These are phyloP conservation scores for Atta cephalotes DNA, from an alignment of 1,140 invertebrate species.

Conservation along the genomic window DNA sequence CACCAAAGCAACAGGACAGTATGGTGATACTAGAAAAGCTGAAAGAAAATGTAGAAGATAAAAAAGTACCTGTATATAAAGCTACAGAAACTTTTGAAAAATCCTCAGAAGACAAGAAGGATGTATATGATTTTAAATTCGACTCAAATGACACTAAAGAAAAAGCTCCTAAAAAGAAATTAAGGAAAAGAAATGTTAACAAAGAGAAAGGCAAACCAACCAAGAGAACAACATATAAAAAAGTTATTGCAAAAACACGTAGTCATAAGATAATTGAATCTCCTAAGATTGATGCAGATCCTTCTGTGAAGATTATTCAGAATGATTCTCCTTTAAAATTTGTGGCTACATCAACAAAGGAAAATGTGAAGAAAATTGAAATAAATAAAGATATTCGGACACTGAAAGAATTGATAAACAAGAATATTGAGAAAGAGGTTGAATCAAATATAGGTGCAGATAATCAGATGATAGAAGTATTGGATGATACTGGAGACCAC, in stretches of 20 bases:
- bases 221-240: slow-evolving; percentile 27
- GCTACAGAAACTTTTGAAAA: slow-evolving; percentile 11
- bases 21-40: slow-evolving; percentile 5
- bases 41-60: background rate
- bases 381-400: background rate
- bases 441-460: background rate
- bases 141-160: slow-evolving; percentile 65
- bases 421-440: background rate
- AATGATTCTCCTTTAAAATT: slow-evolving; percentile 29
- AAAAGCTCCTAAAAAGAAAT: slow-evolving; percentile 45
- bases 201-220: background rate
- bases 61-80: slow-evolving; percentile 67
- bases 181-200: slow-evolving; percentile 3
- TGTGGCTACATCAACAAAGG: slow-evolving; percentile 1
- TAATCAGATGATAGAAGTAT: background rate
- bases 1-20: background rate
- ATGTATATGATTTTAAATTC: slow-evolving; percentile 71
- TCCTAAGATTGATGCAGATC: background rate
- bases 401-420: no score
- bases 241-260: background rate
- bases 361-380: background rate
- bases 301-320: background rate
- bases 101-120: slow-evolving; percentile 5
- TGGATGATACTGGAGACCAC: background rate
- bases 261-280: slow-evolving; percentile 4